Evolutionary conservation across 1,140 invertebrate genomes (phyloP).

Genomic region (Gonatopus flavifemur): DNA sequence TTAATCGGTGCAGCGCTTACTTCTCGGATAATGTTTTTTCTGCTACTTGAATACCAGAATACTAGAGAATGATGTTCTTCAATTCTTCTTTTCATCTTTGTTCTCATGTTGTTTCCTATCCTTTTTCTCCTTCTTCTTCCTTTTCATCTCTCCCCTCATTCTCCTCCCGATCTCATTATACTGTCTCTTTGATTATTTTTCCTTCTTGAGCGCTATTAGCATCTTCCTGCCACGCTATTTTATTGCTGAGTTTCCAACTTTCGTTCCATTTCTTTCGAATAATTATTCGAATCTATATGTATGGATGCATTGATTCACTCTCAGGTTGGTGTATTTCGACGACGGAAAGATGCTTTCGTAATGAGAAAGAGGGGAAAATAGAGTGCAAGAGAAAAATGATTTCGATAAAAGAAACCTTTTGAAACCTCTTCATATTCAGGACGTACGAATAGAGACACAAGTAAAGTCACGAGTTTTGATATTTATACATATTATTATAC

Average conservation of each 20-base stretch:
- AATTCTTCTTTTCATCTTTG: constrained; percentile 7
- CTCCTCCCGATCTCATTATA: constrained; percentile 36
- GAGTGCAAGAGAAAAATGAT: too few relatives aligned
- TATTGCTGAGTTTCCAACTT: constrained; percentile 22
- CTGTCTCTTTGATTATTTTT: constrained; percentile 39
- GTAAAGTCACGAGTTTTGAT: too few relatives aligned
- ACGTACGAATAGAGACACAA: too few relatives aligned
- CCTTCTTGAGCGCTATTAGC: constrained; percentile 38
- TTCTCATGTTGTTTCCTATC: constrained; percentile 7
- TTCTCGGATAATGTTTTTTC: constrained; percentile 27
- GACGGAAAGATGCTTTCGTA: too few relatives aligned
- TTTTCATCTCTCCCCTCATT: neutral
- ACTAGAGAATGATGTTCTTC: constrained; percentile 22
- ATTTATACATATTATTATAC: too few relatives aligned
- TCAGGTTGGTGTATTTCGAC: too few relatives aligned
- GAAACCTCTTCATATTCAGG: too few relatives aligned
- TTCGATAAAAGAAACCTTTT: too few relatives aligned
- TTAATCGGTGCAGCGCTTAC: constrained; percentile 25
- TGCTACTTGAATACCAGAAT: constrained; percentile 13
- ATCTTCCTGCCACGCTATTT: constrained; percentile 25
- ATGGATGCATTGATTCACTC: constrained; percentile 10
- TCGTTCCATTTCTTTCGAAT: constrained; percentile 20
- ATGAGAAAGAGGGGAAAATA: neutral
- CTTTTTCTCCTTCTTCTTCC: neutral
- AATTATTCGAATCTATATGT: constrained; percentile 22